Percentiles rank a stretch among this genome's conserved stretches.
phyloP scores from a whole-genome alignment of 2,888 invertebrate genomes.

The Drosophila niveifrons region DNA sequence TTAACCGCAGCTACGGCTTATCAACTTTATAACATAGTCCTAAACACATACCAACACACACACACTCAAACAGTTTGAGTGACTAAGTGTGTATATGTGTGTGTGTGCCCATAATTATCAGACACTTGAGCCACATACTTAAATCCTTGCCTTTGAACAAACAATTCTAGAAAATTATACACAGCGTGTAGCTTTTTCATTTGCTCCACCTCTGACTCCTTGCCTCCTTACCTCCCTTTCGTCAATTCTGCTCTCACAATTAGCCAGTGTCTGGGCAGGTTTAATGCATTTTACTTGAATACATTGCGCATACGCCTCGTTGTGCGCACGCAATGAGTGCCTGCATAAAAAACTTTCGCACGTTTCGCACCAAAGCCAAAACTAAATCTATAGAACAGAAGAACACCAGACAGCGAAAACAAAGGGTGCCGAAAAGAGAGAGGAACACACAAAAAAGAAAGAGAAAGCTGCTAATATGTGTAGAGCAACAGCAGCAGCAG shows the following conservation, averaged over 20 bases:
- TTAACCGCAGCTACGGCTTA: constrained; percentile 46
- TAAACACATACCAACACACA: constrained; percentile 22
- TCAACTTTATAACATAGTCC: constrained; percentile 43
- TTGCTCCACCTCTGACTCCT: neutral
- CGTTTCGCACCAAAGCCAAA: constrained; percentile 28
- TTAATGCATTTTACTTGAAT: constrained; percentile 63
- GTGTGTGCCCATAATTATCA: constrained; percentile 51
- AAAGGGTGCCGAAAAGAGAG: neutral
- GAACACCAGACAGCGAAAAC: neutral
- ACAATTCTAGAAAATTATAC: constrained; percentile 60
- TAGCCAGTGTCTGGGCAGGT: constrained; percentile 38
- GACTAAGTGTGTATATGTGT: neutral
- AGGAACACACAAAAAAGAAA: constrained; percentile 1
- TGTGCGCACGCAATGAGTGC: constrained; percentile 60
- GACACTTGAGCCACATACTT: constrained; percentile 59
- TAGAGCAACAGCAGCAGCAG: constrained; percentile 2
- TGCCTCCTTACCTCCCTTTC: neutral
- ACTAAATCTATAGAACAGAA: constrained; percentile 18
- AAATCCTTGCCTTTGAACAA: constrained; percentile 53
- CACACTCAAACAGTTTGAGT: neutral
- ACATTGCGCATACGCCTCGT: constrained; percentile 75
- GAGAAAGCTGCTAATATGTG: constrained; percentile 15
- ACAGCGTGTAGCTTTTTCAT: neutral
- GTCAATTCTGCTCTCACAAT: constrained; percentile 13
- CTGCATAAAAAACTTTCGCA: constrained; percentile 63